These are phyloP conservation scores for Nematolebias whitei DNA, from an alignment of 2,113 vertebrate genomes.

Conservation along the genomic window DNA sequence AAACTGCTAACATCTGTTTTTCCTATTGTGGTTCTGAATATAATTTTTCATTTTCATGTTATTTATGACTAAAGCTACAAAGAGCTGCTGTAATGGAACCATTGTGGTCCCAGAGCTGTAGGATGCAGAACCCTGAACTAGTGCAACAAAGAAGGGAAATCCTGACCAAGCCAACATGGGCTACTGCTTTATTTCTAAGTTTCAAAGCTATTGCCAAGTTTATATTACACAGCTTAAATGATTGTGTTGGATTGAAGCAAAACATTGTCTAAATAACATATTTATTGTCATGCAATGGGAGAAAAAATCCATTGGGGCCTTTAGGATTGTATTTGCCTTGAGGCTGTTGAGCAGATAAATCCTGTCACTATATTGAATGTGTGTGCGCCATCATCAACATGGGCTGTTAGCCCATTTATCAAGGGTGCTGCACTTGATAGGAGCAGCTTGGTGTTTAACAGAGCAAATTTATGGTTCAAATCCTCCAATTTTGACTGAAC, in stretches of 20 bases:
- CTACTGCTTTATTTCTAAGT: not conserved
- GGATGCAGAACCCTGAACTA: not conserved
- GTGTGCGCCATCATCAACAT: not conserved
- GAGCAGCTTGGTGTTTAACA: conserved; percentile 14
- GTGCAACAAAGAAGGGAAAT: not conserved
- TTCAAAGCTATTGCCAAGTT: not conserved
- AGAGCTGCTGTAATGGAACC: too few relatives aligned
- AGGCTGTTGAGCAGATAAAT: not conserved
- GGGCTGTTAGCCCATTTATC: conserved; percentile 8
- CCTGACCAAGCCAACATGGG: too few relatives aligned
- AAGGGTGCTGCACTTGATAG: conserved; percentile 10
- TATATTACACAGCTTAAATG: not conserved
- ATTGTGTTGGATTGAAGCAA: not conserved
- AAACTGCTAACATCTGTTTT: too few relatives aligned
- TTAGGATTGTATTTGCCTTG: not conserved
- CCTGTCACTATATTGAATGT: not conserved
- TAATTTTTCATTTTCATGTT: too few relatives aligned
- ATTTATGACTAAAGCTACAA: too few relatives aligned
- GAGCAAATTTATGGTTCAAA: conserved; percentile 11
- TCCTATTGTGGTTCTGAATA: too few relatives aligned
- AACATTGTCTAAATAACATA: not conserved
- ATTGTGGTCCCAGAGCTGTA: too few relatives aligned
- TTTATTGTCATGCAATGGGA: not conserved
- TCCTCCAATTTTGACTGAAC: not conserved
- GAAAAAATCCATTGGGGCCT: not conserved